Conservation (phyloP, 2,113 vertebrate species). For the Zapus hudsonius region DNA sequence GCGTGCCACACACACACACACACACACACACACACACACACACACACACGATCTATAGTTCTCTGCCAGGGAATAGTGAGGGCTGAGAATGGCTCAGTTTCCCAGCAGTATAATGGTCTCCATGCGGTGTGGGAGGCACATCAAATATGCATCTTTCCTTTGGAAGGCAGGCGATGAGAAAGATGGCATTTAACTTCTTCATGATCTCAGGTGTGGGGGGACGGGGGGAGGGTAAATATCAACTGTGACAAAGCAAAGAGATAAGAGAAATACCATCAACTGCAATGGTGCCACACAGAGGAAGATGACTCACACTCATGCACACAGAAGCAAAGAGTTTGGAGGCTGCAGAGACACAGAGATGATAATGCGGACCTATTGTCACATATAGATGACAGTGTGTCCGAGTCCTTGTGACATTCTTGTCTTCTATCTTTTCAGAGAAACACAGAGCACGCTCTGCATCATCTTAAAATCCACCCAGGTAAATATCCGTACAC, state of each 20-base stretch:
- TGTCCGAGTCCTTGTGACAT: neutral
- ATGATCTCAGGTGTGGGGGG: conserved; percentile 16
- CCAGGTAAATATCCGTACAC: conserved; percentile 65
- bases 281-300: neutral
- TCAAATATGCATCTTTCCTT: conserved; percentile 76
- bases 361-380: neutral
- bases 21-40: neutral
- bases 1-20: neutral
- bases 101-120: conserved; percentile 55
- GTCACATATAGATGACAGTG: neutral
- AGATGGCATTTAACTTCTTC: conserved; percentile 75
- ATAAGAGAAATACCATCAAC: conserved; percentile 64
- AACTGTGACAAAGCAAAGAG: conserved; percentile 66
- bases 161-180: conserved; percentile 67
- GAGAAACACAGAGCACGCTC: conserved; percentile 55
- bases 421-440: conserved; percentile 49
- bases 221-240: conserved; percentile 62
- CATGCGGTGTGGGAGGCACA: conserved; percentile 60
- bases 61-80: neutral
- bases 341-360: neutral
- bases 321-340: neutral
- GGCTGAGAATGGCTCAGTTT: neutral
- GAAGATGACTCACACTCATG: conserved; percentile 17
- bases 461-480: conserved; percentile 69
- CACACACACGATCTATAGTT: neutral